Evolutionary conservation across 2,113 vertebrate genomes (phyloP), one percentile per base, ranked within the genome.

Genomic region (Sceloporus undulatus): DNA sequence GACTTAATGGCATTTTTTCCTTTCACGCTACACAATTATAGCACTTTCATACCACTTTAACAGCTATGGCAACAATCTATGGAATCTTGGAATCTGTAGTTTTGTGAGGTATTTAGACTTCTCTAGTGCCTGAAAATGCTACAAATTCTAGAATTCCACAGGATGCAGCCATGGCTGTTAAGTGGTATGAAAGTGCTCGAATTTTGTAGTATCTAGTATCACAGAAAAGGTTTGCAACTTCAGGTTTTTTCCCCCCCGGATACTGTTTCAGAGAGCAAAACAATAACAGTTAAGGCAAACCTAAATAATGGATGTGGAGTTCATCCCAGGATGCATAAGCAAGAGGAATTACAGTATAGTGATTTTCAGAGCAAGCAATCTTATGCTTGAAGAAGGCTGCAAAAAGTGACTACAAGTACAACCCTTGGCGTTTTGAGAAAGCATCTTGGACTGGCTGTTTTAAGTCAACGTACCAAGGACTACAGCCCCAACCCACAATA

Each of bases 241-340:
- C 87, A 77, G 3, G 88, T 75, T 85, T 29, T 73, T n/a, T n/a
- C 42, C 42, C 42, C 42, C 42, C 42, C 6, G 62, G 74, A 11
- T 74, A 38, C 86, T 91, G 38, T 94, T 93, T 95, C 93, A 92
- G 89, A 93, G 95, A 94, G 88, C 25, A 56, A 92, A 92, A 94
- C 92, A 86, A 85, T 52, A 93, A 91, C 73, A 89, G 89, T 90
- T 89, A 94, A 62, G 91, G 82, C 79, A 93, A 90, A 91, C 0
- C n/a, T 89, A 91, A 90, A 94, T 94, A 88, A 93, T 90, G 74
- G 79, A 93, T 94, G 42, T 84, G 82, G 87, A 93, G 88, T 92
- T 68, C 27, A 92, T 91, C 91, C 91, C 75, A 56, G 76, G 68
- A 94, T 94, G 91, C 94, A 93, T 94, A 92, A 95, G 90, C 93